A percentile compares a stretch with the other conserved stretches of the same genome.
Evolutionary conservation across 1,140 invertebrate genomes (phyloP).

Genomic region (Eumeta japonica): DNA sequence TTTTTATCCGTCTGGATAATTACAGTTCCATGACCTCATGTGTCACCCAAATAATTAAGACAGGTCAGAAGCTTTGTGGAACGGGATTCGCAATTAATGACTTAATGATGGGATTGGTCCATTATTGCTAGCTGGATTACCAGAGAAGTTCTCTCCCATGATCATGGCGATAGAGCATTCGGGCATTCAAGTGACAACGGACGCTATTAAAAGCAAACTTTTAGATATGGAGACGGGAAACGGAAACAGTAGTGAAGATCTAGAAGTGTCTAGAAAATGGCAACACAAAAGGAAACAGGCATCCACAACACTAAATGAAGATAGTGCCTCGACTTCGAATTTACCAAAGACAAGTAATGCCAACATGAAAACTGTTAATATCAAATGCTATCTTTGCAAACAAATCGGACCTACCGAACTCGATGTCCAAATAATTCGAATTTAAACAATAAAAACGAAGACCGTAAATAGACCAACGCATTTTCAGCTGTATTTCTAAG

Average conservation of each 20-base stretch:
- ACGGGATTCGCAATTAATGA: no score
- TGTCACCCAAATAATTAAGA: no score
- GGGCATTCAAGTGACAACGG: slow-evolving; percentile 14
- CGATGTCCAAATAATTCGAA: slow-evolving; percentile 5
- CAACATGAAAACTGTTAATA: no score
- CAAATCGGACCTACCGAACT: slow-evolving; percentile 9
- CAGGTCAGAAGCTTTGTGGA: slow-evolving; percentile 14
- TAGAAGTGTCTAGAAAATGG: no score
- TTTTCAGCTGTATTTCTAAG: no score
- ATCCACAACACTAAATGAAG: slow-evolving; percentile 5
- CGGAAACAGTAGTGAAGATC: background rate
- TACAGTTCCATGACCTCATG: slow-evolving; percentile 10
- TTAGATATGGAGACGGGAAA: slow-evolving; percentile 12
- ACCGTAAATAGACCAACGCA: background rate
- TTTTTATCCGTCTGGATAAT: slow-evolving; percentile 16
- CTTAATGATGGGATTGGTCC: slow-evolving; percentile 28
- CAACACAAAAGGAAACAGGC: no score
- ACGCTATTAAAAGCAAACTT: slow-evolving; percentile 20
- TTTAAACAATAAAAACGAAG: slow-evolving; percentile 1
- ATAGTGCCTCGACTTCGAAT: slow-evolving; percentile 6
- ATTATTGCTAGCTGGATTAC: slow-evolving; percentile 28
- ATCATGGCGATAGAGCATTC: no score
- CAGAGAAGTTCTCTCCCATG: no score
- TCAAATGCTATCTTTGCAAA: slow-evolving; percentile 11
- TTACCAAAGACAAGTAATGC: background rate